Conservation (phyloP, 2,888 invertebrate genomes). For the Lucinisca nassula region DNA sequence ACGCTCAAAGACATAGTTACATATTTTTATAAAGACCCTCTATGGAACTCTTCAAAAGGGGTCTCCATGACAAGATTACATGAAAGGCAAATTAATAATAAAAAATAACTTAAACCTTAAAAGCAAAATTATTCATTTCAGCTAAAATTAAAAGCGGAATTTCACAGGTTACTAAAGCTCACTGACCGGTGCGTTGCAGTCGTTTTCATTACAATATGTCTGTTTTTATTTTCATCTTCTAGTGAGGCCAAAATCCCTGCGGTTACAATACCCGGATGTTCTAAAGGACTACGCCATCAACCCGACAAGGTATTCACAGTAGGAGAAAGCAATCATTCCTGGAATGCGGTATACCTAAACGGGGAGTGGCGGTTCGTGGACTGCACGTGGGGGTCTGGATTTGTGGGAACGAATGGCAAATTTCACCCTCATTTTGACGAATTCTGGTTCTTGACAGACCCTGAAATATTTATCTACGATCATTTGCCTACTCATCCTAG, state of each 20-base stretch:
- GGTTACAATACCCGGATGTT: constrained; percentile 71
- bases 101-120: no score
- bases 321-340: constrained; percentile 71
- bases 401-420: constrained; percentile 44
- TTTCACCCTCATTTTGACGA: constrained; percentile 74
- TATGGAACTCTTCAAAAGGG: no score
- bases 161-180: no score
- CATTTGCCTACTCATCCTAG: constrained; percentile 75
- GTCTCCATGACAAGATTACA: no score
- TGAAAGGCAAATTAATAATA: no score
- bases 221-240: constrained; percentile 13
- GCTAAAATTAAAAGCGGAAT: no score
- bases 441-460: constrained; percentile 81
- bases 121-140: no score
- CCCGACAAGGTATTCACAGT: constrained; percentile 61
- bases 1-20: no score
- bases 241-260: constrained; percentile 69
- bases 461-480: constrained; percentile 73
- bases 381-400: constrained; percentile 77
- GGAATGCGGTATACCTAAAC: constrained; percentile 73
- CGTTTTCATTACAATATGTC: not conserved
- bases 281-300: constrained; percentile 71
- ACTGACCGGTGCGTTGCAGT: no score
- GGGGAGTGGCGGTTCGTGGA: constrained; percentile 75
- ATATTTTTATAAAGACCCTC: no score